Percentiles rank a stretch among this genome's conserved stretches.
These are phyloP conservation scores for Rhinella marina DNA, from an alignment of 2,797 vertebrate species.

Conservation along the genomic window DNA sequence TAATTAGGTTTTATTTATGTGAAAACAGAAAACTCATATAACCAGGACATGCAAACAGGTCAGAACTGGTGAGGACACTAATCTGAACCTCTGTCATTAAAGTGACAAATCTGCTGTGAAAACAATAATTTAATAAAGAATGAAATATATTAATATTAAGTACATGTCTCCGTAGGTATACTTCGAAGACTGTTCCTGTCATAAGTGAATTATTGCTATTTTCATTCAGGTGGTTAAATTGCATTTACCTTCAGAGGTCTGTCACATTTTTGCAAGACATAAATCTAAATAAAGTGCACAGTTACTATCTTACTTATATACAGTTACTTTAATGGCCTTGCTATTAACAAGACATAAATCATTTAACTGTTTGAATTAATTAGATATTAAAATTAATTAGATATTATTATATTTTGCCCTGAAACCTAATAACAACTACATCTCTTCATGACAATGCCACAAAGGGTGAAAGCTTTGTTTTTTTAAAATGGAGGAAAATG, in stretches of 20 bases:
- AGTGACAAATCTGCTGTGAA: background rate
- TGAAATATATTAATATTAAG: background rate
- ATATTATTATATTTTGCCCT: constrained; percentile 11
- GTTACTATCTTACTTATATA: background rate
- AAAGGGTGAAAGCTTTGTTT: background rate
- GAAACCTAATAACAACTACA: constrained; percentile 5
- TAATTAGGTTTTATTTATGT: background rate
- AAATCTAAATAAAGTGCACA: background rate
- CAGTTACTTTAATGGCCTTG: background rate
- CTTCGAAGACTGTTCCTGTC: background rate
- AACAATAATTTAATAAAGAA: background rate
- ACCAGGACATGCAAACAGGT: background rate
- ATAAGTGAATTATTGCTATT: background rate
- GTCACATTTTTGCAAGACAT: background rate
- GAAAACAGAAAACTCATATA: background rate
- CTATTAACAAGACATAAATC: constrained; percentile 29
- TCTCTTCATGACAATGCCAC: background rate
- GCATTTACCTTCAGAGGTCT: background rate
- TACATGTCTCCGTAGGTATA: background rate
- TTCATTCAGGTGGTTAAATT: background rate
- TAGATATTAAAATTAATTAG: constrained; percentile 29
- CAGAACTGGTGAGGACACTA: background rate
- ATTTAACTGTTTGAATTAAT: constrained; percentile 32
- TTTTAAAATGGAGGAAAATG: no score
- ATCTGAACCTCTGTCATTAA: background rate